Evolutionary conservation across 2,888 invertebrate genomes (phyloP), one percentile per base, ranked within the genome.

Genomic region (Aricia artaxerxes): DNA sequence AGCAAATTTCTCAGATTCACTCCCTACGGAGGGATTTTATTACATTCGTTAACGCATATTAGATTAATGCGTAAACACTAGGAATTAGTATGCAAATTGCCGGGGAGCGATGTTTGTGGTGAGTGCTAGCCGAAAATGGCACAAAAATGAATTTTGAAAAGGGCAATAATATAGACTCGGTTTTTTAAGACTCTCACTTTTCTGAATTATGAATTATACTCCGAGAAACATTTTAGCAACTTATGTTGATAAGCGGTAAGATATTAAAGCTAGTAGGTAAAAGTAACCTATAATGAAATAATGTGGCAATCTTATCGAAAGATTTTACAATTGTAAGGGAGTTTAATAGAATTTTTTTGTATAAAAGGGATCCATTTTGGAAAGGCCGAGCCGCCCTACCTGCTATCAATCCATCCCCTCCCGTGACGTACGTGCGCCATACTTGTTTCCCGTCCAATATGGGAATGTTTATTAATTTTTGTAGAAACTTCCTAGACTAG

Each of bases 1-100:
- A 87, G 92, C 93, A 92, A 94, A 94, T 93, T 94, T 94, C 94
- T 94, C 91, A 91, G 91, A 92, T 92, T 91, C 91, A 87, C 87
- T 87, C 89, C 89, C 89, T 83, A 84, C 84, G 76, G 84, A 86
- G 88, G 88, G 90, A 91, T 93, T 94, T 93, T 92, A 94, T 93
- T 92, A 92, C 92, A 92, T 93, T 93, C 91, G 92, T 92, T 93
- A 93, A 92, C 89, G 90, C 88, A 91, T 92, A 89, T 91, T 91
- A 92, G 89, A 94, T 92, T 91, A 92, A 91, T 91, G 90, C 87
- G 87, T 87, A 87, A 90, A 90, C 88, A 88, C 87, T 90, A 89
- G 80, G 84, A 89, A 89, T 91, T 91, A 91, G 87, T 88, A 89
- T 91, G 90, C 87, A 87, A 90, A 91, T 91, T 87, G 84, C 84